Conservation (phyloP, 2,113 vertebrate genomes). For the Chlorodrepanis virens region DNA sequence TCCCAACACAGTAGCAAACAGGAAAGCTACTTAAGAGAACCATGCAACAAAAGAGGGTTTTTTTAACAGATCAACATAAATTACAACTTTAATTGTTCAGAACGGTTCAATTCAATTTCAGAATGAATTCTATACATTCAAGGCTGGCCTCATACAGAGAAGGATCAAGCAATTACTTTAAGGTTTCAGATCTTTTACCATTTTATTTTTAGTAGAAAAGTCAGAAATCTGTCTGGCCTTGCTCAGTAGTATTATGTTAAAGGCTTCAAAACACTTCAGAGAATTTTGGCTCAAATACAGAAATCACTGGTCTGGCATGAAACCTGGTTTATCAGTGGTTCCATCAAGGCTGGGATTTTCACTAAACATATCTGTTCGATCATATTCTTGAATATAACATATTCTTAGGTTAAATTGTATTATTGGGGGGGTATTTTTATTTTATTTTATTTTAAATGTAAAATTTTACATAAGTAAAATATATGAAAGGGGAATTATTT, state of each 20-base stretch:
- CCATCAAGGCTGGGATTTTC: background rate
- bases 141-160: background rate
- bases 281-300: background rate
- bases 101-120: background rate
- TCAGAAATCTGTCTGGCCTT: background rate
- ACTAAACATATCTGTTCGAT: background rate
- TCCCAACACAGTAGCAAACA: background rate
- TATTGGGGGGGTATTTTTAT: accelerated
- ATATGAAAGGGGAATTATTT: background rate
- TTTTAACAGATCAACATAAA: background rate
- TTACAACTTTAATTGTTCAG: background rate
- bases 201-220: background rate
- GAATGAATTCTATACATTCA: background rate
- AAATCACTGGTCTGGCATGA: background rate
- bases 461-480: background rate
- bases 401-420: background rate
- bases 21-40: background rate
- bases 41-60: background rate
- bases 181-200: background rate
- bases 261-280: background rate
- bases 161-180: background rate
- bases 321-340: background rate
- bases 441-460: background rate
- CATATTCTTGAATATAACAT: background rate
- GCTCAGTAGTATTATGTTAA: background rate